A percentile compares a stretch with the other conserved stretches of the same genome.
Conservation (phyloP, 2,797 vertebrate genomes). For the Mastacembelus armatus region DNA sequence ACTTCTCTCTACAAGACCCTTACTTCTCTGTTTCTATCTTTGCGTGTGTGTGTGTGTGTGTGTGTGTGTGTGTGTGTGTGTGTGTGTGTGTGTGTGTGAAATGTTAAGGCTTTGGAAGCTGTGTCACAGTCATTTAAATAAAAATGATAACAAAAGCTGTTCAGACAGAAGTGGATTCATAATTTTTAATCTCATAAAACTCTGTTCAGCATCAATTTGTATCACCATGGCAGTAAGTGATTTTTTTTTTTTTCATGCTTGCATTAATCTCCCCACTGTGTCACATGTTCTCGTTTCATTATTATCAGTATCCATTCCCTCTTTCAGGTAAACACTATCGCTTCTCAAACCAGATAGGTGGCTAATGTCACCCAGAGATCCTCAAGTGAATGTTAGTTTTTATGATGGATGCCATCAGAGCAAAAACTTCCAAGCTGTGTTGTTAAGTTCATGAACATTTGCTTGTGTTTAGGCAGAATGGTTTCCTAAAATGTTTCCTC, state of each 20-base stretch:
- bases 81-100: constrained; percentile 5
- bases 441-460: background rate
- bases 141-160: background rate
- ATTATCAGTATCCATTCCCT: constrained; percentile 3
- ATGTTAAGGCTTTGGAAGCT: background rate
- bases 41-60: background rate
- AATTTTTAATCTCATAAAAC: constrained; percentile 7
- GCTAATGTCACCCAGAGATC: background rate
- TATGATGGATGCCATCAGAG: background rate
- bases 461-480: background rate
- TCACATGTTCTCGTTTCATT: constrained; percentile 12
- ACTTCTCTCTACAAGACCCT: too few relatives aligned
- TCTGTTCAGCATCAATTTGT: background rate
- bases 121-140: background rate
- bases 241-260: constrained; percentile 2
- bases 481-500: background rate
- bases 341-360: constrained; percentile 2
- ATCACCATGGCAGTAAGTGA: constrained; percentile 22
- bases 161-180: constrained; percentile 1
- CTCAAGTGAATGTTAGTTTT: background rate
- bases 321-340: background rate
- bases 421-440: background rate
- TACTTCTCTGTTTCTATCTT: constrained; percentile 30
- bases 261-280: constrained; percentile 18
- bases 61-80: background rate